phyloP scores from a whole-genome alignment of 2,113 vertebrate genomes.

The Clarias macrocephalus region DNA sequence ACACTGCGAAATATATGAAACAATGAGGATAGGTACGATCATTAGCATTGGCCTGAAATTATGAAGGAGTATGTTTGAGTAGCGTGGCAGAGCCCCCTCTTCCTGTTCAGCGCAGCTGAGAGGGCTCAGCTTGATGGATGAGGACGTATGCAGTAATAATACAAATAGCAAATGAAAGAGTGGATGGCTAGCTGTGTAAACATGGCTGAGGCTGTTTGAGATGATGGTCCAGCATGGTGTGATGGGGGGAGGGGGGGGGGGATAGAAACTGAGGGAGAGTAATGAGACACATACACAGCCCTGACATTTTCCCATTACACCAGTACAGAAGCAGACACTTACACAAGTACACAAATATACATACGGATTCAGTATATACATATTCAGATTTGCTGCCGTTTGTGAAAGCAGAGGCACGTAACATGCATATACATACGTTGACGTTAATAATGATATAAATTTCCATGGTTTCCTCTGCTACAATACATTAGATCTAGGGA shows the following conservation, averaged over 20 bases:
- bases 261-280: constrained; percentile 68
- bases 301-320: constrained; percentile 62
- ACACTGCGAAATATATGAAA: constrained; percentile 20
- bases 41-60: constrained; percentile 2
- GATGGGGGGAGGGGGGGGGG: constrained; percentile 54
- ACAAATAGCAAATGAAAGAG: constrained; percentile 68
- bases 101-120: constrained; percentile 62
- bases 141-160: constrained; percentile 66
- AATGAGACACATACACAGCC: constrained; percentile 66
- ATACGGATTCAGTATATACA: background rate
- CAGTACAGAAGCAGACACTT: constrained; percentile 2
- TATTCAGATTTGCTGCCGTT: constrained; percentile 4
- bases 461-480: background rate
- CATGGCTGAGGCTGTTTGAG: constrained; percentile 63
- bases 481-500: background rate
- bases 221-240: constrained; percentile 66
- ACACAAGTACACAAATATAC: constrained; percentile 10
- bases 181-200: constrained; percentile 71
- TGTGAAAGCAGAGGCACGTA: constrained; percentile 1
- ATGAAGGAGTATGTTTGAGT: constrained; percentile 25
- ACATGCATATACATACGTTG: background rate
- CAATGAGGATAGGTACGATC: constrained; percentile 13
- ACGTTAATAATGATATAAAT: background rate
- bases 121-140: constrained; percentile 71
- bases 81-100: background rate